Base-by-base conservation (phyloP, 2,888 invertebrate species). In the Anaspis maculata region DNA sequence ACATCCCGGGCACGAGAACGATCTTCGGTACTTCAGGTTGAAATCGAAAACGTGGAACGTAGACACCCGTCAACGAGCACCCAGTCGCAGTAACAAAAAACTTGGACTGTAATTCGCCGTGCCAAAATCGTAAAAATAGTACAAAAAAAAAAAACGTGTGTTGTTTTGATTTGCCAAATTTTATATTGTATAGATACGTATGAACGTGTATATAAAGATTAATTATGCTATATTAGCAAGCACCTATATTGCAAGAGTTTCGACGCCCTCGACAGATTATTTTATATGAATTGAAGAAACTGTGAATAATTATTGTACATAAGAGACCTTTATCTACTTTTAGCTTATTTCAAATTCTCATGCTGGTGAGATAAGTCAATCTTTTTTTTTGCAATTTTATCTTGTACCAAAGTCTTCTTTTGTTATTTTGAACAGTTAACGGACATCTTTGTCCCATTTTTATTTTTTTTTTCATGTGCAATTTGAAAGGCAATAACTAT, bases 11-110 rank as follows among this genome's bases (percentile, higher is more conserved):
- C 84, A 86, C 59, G 74, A 76, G 37, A 73, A 75, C 3, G 79
- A 83, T 40, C 69, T 91, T 32, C 71, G 74, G 30, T 74, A 74
- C 43, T 91, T 86, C 59, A 73, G 88, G 25, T 74, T 75, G 48
- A 84, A 85, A 59, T 79, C 83, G 47, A 86, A 84, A 62, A 80
- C 82, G 27, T 79, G 77, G 76, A 76, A 75, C 46, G 71, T 73
- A 9, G 77, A 72, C 35, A 48, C 55, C 3, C 52, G 55, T 12
- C 49, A 46, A 13, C 41, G 52, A 13, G 38, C 44, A n/a, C 35
- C n/a, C n/a, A 37, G 9, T 19, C 19, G 19, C 15, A 34, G n/a
- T n/a, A n/a, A 28, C 14, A 54, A 54, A 36, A 46, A 49, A 39
- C 42, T 52, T 7, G 32, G 25, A 28, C 48, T 46, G 36, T 48